These are phyloP conservation scores for Proterorhinus semilunaris DNA, from an alignment of 2,113 vertebrate genomes.

Conservation along the genomic window DNA sequence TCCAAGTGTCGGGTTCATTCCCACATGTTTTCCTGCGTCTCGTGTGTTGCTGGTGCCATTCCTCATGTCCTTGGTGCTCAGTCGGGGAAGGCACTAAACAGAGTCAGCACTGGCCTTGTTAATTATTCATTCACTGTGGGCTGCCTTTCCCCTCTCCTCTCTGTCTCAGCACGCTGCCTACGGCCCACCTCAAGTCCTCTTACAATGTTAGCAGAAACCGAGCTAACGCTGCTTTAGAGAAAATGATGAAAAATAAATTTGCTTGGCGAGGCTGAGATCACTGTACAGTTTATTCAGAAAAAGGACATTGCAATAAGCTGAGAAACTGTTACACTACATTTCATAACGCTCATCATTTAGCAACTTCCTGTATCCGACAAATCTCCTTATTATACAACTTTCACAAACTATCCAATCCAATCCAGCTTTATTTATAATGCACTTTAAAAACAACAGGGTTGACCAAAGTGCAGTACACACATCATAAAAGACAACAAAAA, in stretches of 20 bases:
- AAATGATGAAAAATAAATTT: too few species aligned
- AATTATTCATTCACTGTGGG: slow-evolving; percentile 60
- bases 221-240: background rate
- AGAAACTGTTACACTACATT: slow-evolving; percentile 25
- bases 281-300: too few species aligned
- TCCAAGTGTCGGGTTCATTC: background rate
- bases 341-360: slow-evolving; percentile 50
- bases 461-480: too few species aligned
- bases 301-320: too few species aligned
- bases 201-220: background rate
- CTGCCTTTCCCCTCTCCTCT: slow-evolving; percentile 9
- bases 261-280: too few species aligned
- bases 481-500: too few species aligned
- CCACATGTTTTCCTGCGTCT: background rate
- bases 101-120: slow-evolving; percentile 53
- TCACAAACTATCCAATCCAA: too few species aligned
- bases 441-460: too few species aligned
- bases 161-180: slow-evolving; percentile 8
- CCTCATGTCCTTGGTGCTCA: slow-evolving; percentile 33
- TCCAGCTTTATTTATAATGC: too few species aligned
- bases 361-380: slow-evolving; percentile 48
- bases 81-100: slow-evolving; percentile 8
- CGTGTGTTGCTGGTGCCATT: slow-evolving; percentile 8
- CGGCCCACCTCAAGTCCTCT: background rate
- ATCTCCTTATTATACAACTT: slow-evolving; percentile 15